These are phyloP conservation scores for Hiodon tergisus DNA, from an alignment of 2,113 vertebrate species.

Conservation along the genomic window DNA sequence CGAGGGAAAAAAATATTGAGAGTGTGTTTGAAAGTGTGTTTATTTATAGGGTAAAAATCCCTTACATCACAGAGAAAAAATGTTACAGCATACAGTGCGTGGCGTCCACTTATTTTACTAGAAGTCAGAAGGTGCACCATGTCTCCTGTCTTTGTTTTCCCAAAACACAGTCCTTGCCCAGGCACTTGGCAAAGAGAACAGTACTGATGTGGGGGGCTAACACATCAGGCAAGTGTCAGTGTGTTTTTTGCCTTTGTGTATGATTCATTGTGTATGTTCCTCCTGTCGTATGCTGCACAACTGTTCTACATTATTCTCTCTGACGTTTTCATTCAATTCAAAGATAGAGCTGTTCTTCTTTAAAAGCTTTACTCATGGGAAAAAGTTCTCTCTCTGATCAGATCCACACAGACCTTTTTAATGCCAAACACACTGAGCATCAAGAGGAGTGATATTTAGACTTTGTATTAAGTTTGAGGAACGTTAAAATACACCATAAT, in stretches of 20 bases:
- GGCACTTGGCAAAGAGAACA: neutral
- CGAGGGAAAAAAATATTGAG: too few relatives aligned
- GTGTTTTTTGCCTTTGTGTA: neutral
- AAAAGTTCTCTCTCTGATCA: neutral
- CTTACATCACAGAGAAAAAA: too few relatives aligned
- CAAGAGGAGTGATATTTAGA: neutral
- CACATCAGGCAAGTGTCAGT: neutral
- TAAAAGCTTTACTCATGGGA: neutral
- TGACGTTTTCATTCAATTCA: neutral
- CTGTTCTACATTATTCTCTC: neutral
- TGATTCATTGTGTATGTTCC: conserved; percentile 4
- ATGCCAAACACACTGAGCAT: neutral
- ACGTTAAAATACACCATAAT: neutral
- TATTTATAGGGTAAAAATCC: too few relatives aligned
- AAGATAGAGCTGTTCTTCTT: neutral
- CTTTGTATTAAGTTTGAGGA: too few relatives aligned
- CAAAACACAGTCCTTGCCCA: too few relatives aligned
- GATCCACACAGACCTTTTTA: neutral
- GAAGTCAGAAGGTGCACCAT: too few relatives aligned
- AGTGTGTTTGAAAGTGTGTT: too few relatives aligned
- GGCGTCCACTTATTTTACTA: too few relatives aligned
- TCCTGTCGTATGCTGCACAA: neutral
- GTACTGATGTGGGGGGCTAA: neutral
- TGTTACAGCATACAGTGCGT: too few relatives aligned
- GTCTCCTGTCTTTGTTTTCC: too few relatives aligned